Conservation (phyloP, 2,797 vertebrate species). For the Pantherophis vulpinus region DNA sequence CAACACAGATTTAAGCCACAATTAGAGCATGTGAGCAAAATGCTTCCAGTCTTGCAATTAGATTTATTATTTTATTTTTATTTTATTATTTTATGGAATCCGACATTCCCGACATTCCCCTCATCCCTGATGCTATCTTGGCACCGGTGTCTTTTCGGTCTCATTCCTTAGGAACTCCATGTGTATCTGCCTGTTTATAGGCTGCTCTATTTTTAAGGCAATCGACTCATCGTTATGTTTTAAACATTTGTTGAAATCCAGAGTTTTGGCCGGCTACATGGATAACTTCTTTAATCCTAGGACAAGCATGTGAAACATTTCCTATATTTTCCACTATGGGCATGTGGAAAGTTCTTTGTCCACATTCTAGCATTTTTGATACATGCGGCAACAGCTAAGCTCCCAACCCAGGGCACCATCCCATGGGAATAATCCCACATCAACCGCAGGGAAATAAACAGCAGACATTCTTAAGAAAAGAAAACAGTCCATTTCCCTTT, state of each 20-base stretch:
- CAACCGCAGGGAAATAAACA: neutral
- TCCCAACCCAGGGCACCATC: too few species aligned
- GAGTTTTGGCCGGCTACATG: neutral
- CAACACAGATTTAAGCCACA: neutral
- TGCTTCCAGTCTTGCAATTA: too few species aligned
- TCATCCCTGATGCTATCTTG: neutral
- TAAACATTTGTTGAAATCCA: neutral
- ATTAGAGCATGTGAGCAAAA: neutral
- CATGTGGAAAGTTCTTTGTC: neutral
- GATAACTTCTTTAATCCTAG: neutral
- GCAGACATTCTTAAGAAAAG: neutral
- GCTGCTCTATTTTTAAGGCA: neutral
- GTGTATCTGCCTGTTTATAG: neutral
- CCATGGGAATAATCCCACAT: too few species aligned
- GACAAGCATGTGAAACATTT: neutral
- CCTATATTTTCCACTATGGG: neutral
- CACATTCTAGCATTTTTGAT: neutral
- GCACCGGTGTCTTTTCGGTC: fast-evolving
- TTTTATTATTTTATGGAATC: neutral
- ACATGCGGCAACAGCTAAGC: neutral
- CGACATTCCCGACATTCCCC: neutral
- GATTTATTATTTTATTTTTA: neutral
- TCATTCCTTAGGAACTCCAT: neutral
- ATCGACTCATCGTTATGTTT: neutral
- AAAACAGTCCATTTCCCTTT: neutral